Evolutionary conservation across 2,797 vertebrate genomes (phyloP).

Genomic region (Mus spretus): DNA sequence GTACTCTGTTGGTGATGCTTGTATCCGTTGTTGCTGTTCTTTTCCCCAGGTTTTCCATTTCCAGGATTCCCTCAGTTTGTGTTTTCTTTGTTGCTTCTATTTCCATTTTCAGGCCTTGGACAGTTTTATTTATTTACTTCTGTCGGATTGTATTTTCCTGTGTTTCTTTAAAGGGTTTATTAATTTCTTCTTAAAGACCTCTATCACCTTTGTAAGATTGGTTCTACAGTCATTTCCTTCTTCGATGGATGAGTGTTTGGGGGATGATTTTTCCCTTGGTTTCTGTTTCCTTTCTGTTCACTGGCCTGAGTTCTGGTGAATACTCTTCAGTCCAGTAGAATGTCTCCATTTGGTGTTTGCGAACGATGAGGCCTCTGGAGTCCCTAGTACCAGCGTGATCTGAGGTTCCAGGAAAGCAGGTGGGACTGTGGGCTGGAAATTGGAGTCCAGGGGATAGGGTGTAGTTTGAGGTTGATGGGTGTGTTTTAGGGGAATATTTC

Average conservation of each 20-base stretch:
- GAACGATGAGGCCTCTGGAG: background rate
- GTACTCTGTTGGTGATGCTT: background rate
- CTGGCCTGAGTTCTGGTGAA: background rate
- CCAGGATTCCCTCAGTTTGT: background rate
- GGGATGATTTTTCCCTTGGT: background rate
- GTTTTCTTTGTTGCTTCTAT: background rate
- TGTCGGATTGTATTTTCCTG: background rate
- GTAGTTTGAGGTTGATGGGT: too few species aligned
- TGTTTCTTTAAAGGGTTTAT: background rate
- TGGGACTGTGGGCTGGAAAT: too few species aligned
- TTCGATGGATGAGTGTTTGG: background rate
- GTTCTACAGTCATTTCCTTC: background rate
- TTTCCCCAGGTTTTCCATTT: background rate
- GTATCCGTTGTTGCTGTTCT: background rate
- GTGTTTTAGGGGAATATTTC: too few species aligned
- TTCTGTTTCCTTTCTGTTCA: background rate
- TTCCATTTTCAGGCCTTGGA: background rate
- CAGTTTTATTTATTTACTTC: background rate
- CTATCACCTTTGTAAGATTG: background rate
- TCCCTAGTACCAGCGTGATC: background rate
- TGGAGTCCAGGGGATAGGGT: too few species aligned
- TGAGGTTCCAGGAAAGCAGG: too few species aligned
- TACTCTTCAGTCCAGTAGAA: background rate
- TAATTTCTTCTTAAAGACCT: background rate
- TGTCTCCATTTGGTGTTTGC: background rate